These are phyloP conservation scores for Masticophis lateralis DNA, from an alignment of 2,797 vertebrate genomes.

Conservation along the genomic window DNA sequence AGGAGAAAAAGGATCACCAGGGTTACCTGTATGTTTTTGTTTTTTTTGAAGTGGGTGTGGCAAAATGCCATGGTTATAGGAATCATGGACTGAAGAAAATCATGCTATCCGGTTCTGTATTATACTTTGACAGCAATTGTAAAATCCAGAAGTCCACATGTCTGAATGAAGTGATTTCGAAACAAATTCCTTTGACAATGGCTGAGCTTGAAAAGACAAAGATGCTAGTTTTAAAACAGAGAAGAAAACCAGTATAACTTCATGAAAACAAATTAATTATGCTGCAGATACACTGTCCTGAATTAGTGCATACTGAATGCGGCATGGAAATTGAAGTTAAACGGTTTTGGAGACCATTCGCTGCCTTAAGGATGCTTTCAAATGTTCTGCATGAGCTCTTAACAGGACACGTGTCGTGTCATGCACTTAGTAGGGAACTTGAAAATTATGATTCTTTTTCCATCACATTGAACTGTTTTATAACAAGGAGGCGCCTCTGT, in stretches of 20 bases:
- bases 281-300: background rate
- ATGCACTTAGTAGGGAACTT: background rate
- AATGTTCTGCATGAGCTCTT: background rate
- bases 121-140: background rate
- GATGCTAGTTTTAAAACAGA: background rate
- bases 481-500: conserved; percentile 18
- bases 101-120: too few relatives aligned
- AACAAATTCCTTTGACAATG: background rate
- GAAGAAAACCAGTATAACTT: background rate
- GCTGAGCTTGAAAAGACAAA: background rate
- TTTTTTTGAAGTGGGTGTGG: background rate
- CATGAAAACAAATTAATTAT: background rate
- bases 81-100: background rate
- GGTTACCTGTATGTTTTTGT: conserved; percentile 77
- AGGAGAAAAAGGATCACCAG: conserved; percentile 81
- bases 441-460: conserved; percentile 11
- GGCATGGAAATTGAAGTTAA: background rate
- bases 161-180: background rate
- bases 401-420: background rate
- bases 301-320: background rate
- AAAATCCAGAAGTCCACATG: background rate
- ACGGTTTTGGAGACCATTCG: background rate
- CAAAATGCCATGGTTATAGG: background rate
- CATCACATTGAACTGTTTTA: conserved; percentile 23
- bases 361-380: background rate